Base-by-base conservation (phyloP, 2,888 invertebrate genomes). In the Dorcus parallelipipedus region DNA sequence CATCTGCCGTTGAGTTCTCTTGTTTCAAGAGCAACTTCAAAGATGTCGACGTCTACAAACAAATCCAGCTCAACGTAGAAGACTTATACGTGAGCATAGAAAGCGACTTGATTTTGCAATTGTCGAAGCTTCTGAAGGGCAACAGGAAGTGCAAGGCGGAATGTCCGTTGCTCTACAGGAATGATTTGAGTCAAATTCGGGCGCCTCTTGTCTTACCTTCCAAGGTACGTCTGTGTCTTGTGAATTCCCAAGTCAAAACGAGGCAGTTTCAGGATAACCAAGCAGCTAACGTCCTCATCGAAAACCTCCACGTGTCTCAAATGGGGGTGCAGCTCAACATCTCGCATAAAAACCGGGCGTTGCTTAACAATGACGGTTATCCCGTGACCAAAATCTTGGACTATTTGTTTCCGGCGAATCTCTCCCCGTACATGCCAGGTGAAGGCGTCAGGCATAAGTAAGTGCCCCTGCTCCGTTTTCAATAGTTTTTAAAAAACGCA, bases 61-160 rank as follows among this genome's bases (percentile, higher is more conserved):
- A 82, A 69, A 73, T 89, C 17, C 87, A 87, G 69, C 70, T 90
- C 1, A 72, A 86, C 47, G 73, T 89, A 0, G 86, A 86, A 67
- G 88, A 90, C 72, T 86, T 88, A 69, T 84, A 83, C 64, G 75
- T 90, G 20, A 86, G 87, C 68, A 75, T 90, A 41, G 90, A 90
- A 73, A 83, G 86, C 66, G 88, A 88, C 47, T 86, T 90, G 66
- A 81, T 83, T 64, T 77, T 82, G 61, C 84, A 86, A 41, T 74
- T 89, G 6, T 83, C 84, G 59, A 84, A 87, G 73, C 80, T 88
- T 33, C 72, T 87, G 17, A 63, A 61, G 8, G 69, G 70, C 50
- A 83, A 84, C 54, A 82, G 83, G 64, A 84, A 85, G 78, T 82
- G 84, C 84, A 65, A 75, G 81, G 40, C 45, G 33, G 82, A 83